Evolutionary conservation across 2,797 vertebrate species (phyloP).

Genomic region (Cygnus olor): DNA sequence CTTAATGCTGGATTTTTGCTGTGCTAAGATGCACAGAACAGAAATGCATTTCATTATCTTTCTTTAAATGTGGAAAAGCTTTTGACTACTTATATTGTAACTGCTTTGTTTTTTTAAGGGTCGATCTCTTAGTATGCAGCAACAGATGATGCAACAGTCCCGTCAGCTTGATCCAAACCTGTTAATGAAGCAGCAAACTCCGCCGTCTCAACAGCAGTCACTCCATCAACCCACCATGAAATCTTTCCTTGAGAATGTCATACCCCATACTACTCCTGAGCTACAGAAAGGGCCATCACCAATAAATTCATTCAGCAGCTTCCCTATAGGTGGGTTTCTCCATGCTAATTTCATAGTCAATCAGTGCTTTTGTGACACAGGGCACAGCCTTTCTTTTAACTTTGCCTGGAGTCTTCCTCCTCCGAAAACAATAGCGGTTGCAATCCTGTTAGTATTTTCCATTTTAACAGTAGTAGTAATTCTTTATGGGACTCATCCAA

Average conservation of each 20-base stretch:
- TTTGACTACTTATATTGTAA: background rate
- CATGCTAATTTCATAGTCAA: background rate
- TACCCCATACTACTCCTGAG: conserved; percentile 88
- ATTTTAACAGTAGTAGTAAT: background rate
- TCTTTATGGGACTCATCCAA: background rate
- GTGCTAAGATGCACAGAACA: background rate
- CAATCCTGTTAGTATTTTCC: background rate
- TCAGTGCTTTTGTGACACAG: background rate
- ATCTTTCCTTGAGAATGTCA: conserved; percentile 90
- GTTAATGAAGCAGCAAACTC: conserved; percentile 88
- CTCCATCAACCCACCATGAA: conserved; percentile 89
- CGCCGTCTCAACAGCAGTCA: conserved; percentile 82
- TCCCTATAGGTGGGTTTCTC: conserved; percentile 92
- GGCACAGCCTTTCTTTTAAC: background rate
- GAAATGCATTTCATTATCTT: background rate
- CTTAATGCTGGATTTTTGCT: background rate
- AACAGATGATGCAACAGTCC: conserved; percentile 91
- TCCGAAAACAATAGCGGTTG: background rate
- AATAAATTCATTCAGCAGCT: conserved; percentile 91
- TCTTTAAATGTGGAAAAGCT: background rate
- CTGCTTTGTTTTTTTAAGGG: conserved; percentile 75
- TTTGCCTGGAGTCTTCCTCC: background rate
- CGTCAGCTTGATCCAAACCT: conserved; percentile 92
- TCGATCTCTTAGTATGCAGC: conserved; percentile 90
- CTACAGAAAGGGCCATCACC: conserved; percentile 92